Conservation (phyloP, 2,888 invertebrate species). For the Brenthis hecate region DNA sequence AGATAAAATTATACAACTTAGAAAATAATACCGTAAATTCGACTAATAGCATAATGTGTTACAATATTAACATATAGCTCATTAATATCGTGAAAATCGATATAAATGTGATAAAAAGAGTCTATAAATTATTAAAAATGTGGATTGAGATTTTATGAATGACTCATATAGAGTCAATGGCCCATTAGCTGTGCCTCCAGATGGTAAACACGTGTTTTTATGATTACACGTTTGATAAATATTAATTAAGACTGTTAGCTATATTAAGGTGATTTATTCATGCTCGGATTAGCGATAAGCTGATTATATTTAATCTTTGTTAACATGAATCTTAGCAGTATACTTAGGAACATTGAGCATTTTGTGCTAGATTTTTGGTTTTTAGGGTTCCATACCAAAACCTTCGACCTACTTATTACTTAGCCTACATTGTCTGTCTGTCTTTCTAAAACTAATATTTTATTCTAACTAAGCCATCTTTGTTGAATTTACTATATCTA, state of each 20-base stretch:
- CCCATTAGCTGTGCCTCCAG: background rate
- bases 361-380: background rate
- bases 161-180: slow-evolving; percentile 2
- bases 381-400: too few species aligned
- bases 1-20: too few species aligned
- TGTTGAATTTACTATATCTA: too few species aligned
- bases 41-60: too few species aligned
- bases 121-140: slow-evolving; percentile 11
- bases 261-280: slow-evolving; percentile 16
- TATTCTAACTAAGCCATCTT: too few species aligned
- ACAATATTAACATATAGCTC: too few species aligned
- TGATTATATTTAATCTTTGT: slow-evolving; percentile 16
- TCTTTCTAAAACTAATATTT: too few species aligned
- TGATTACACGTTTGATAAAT: slow-evolving; percentile 5
- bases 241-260: background rate
- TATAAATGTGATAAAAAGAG: background rate
- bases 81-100: too few species aligned
- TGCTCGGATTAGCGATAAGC: slow-evolving; percentile 8
- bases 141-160: background rate
- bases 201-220: slow-evolving; percentile 2
- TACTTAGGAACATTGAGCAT: background rate
- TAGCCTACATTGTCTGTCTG: too few species aligned
- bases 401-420: too few species aligned
- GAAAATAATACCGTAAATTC: too few species aligned
- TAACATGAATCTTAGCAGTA: background rate